These are phyloP conservation scores for Antechinus flavipes DNA, from an alignment of 2,113 vertebrate species.

Conservation along the genomic window DNA sequence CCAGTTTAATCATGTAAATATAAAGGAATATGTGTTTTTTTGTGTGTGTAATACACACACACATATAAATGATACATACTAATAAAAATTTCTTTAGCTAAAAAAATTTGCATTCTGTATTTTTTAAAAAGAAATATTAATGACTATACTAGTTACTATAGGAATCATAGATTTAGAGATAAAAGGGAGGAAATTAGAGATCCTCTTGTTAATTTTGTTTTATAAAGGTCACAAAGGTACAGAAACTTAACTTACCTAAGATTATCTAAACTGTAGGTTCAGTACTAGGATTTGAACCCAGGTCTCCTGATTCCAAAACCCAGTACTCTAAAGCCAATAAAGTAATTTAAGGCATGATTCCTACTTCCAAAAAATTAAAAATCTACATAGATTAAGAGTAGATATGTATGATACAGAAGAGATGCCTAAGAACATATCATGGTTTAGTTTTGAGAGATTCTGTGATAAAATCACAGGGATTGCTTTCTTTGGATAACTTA, in stretches of 20 bases:
- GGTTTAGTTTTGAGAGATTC: too few relatives aligned
- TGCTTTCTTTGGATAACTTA: too few relatives aligned
- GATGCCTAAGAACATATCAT: too few relatives aligned
- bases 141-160: slow-evolving; percentile 33
- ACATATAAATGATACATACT: slow-evolving; percentile 58
- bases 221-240: background rate
- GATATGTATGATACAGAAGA: too few relatives aligned
- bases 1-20: slow-evolving; percentile 68
- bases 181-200: background rate
- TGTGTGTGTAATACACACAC: too few relatives aligned
- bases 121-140: slow-evolving; percentile 53
- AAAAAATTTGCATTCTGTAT: slow-evolving; percentile 60
- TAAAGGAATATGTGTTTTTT: slow-evolving; percentile 26
- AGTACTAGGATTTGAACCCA: background rate
- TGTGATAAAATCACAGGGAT: too few relatives aligned
- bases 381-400: too few relatives aligned
- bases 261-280: background rate
- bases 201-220: background rate
- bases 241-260: background rate
- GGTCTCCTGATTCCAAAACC: background rate
- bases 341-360: too few relatives aligned
- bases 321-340: too few relatives aligned
- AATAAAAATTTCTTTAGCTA: slow-evolving; percentile 55
- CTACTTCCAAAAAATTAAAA: too few relatives aligned
- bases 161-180: background rate